A percentile compares a stretch with the other conserved stretches of the same genome.
Evolutionary conservation across 2,797 vertebrate species (phyloP).

Genomic region (Sebastes itinus): DNA sequence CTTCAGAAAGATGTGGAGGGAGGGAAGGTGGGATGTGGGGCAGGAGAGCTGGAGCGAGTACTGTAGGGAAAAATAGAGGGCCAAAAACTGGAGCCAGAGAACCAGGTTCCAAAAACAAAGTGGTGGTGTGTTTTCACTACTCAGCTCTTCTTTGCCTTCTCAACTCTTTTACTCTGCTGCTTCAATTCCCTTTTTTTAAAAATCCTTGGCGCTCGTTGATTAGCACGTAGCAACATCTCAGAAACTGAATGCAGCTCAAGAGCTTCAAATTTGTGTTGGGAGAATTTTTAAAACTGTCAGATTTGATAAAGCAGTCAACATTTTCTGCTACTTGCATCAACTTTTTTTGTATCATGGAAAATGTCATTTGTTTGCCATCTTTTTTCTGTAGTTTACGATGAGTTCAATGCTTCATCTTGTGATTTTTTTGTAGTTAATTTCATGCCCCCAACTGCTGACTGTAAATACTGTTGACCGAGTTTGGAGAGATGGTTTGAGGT

Average conservation of each 20-base stretch:
- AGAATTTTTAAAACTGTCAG: neutral
- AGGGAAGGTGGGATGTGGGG: conserved; percentile 50
- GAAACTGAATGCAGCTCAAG: neutral
- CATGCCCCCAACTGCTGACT: conserved; percentile 19
- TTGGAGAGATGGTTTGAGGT: conserved; percentile 44
- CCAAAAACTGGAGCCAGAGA: conserved; percentile 62
- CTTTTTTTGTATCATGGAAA: neutral
- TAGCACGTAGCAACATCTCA: conserved; percentile 31
- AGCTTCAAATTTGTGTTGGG: neutral
- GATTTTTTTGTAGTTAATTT: conserved; percentile 32
- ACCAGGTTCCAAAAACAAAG: conserved; percentile 73
- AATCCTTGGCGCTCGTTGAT: neutral
- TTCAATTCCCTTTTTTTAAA: conserved; percentile 5
- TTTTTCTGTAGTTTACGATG: neutral
- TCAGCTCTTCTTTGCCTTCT: conserved; percentile 26
- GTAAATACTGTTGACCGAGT: conserved; percentile 34
- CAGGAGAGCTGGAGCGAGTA: conserved; percentile 20
- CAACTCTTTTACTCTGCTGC: conserved; percentile 15
- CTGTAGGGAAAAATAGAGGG: conserved; percentile 46
- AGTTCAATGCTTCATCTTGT: conserved; percentile 15
- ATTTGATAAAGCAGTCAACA: neutral
- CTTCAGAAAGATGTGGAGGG: conserved; percentile 42
- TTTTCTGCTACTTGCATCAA: neutral
- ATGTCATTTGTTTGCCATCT: neutral
- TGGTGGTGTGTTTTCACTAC: conserved; percentile 53